Conservation (phyloP, 2,113 vertebrate species). For the Oncorhynchus keta region DNA sequence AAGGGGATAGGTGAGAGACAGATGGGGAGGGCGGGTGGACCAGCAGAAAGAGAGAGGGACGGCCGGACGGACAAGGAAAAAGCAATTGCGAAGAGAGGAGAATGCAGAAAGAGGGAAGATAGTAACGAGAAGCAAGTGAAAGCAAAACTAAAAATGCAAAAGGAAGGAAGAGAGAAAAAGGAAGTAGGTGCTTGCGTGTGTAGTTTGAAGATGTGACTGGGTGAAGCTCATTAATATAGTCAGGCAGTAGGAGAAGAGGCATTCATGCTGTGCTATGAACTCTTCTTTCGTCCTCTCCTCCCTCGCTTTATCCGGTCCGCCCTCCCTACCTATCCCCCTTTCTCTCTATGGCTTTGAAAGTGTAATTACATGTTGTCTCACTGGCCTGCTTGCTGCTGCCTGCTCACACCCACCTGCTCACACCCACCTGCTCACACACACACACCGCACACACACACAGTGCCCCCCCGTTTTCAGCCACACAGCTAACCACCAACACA, state of each 20-base stretch:
- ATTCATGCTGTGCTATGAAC: not conserved
- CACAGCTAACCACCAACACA: no score
- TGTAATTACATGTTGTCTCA: slow-evolving; percentile 4
- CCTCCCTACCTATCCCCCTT: slow-evolving; percentile 19
- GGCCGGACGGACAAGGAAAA: not conserved
- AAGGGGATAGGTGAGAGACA: not conserved
- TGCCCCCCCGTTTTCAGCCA: not conserved
- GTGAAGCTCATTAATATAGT: not conserved
- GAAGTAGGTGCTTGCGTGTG: not conserved
- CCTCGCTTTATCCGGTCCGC: slow-evolving; percentile 6
- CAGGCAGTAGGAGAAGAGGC: not conserved
- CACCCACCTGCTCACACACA: not conserved
- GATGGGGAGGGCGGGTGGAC: no score
- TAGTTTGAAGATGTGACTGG: not conserved
- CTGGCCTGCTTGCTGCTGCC: not conserved
- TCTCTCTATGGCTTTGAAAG: not conserved
- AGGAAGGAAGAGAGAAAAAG: slow-evolving; percentile 5
- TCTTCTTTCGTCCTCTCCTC: not conserved
- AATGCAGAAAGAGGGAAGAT: not conserved
- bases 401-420: not conserved
- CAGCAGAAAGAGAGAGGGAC: not conserved
- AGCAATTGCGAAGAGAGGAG: not conserved
- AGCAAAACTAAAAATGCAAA: no score
- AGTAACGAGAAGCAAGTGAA: not conserved
- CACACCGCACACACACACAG: slow-evolving; percentile 8